Evolutionary conservation across 2,113 vertebrate species (phyloP).

Genomic region (Hassar affinis): DNA sequence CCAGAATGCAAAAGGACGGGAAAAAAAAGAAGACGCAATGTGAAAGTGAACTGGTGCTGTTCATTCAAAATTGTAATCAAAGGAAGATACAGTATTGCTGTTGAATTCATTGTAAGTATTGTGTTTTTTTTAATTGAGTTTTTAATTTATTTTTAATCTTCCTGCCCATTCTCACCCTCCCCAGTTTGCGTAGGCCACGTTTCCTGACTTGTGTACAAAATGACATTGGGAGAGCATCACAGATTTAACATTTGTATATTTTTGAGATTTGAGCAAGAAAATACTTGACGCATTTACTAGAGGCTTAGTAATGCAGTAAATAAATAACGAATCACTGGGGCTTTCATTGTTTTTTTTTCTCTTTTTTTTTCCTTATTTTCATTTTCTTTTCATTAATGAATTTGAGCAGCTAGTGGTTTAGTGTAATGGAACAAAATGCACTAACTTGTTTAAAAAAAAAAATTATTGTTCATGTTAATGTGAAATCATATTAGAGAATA

Average conservation of each 20-base stretch:
- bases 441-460: constrained; percentile 72
- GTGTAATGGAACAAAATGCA: constrained; percentile 76
- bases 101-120: constrained; percentile 73
- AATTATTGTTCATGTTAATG: constrained; percentile 70
- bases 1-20: constrained; percentile 15
- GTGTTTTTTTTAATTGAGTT: constrained; percentile 56
- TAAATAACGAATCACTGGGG: constrained; percentile 73
- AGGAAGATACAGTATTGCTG: constrained; percentile 69
- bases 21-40: background rate
- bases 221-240: constrained; percentile 72
- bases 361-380: constrained; percentile 50
- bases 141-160: constrained; percentile 74
- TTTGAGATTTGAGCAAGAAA: constrained; percentile 67
- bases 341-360: constrained; percentile 53
- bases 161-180: constrained; percentile 56
- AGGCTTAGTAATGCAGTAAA: constrained; percentile 72
- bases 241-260: constrained; percentile 68
- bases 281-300: constrained; percentile 74
- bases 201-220: constrained; percentile 74
- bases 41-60: constrained; percentile 49
- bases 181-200: constrained; percentile 55
- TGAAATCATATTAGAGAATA: constrained; percentile 75
- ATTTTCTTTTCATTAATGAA: constrained; percentile 64
- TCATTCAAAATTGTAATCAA: constrained; percentile 51
- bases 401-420: constrained; percentile 78